phyloP scores from a whole-genome alignment of 2,888 invertebrate species.

The Macaria liturata region DNA sequence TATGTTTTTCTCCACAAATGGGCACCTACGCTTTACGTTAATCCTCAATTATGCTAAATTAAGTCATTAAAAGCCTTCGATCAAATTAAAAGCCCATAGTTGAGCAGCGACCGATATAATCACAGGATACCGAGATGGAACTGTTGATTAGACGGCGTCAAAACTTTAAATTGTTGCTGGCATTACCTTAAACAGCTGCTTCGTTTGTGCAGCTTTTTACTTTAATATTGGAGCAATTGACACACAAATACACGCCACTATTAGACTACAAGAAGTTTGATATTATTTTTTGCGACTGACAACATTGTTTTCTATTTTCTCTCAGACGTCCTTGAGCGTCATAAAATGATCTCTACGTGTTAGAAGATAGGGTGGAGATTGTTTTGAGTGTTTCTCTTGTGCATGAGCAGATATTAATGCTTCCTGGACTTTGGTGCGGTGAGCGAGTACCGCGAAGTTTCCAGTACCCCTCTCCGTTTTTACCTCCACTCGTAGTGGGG shows the following conservation, averaged over 20 bases:
- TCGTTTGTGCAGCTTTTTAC: too few relatives aligned
- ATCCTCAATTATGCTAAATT: slow-evolving; percentile 15
- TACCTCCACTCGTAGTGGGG: slow-evolving; percentile 29
- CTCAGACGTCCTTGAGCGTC: neutral
- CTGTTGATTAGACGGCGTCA: neutral
- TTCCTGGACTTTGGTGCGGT: slow-evolving; percentile 41
- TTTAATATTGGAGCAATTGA: too few relatives aligned
- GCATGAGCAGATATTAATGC: slow-evolving; percentile 14
- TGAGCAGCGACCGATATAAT: neutral
- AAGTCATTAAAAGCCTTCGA: slow-evolving; percentile 23
- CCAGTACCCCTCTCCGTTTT: slow-evolving; percentile 32
- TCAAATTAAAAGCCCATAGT: slow-evolving; percentile 18
- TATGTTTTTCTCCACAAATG: slow-evolving; percentile 8
- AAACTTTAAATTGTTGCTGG: too few relatives aligned
- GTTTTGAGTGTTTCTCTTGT: too few relatives aligned
- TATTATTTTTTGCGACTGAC: slow-evolving; percentile 2
- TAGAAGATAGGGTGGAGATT: too few relatives aligned
- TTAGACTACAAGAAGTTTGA: too few relatives aligned
- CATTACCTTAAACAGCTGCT: too few relatives aligned
- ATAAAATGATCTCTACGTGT: too few relatives aligned
- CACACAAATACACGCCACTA: too few relatives aligned
- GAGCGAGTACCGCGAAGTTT: slow-evolving; percentile 43
- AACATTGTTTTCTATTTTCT: slow-evolving; percentile 12
- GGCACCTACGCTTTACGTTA: slow-evolving; percentile 14
- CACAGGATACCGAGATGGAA: neutral